Conservation (phyloP, 2,888 invertebrate species). For the Heliconius sara region DNA sequence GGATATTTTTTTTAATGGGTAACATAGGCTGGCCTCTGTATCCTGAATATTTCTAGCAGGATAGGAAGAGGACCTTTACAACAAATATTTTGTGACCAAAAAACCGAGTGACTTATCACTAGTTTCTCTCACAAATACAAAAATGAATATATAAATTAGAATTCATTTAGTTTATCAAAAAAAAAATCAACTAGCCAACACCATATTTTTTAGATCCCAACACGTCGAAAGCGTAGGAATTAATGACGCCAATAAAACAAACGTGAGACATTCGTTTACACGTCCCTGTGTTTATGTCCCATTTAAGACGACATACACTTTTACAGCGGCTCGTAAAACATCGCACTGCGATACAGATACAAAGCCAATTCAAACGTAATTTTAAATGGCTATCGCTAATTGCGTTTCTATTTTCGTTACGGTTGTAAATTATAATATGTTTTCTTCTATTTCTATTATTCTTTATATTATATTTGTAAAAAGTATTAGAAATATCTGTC, state of each 20-base stretch:
- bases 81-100: no score
- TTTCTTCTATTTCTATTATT: background rate
- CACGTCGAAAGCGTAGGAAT: slow-evolving; percentile 73
- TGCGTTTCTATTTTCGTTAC: slow-evolving; percentile 9
- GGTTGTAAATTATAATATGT: slow-evolving; percentile 6
- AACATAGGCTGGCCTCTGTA: no score
- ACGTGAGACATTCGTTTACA: slow-evolving; percentile 83
- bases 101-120: no score
- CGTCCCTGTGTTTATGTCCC: slow-evolving; percentile 82
- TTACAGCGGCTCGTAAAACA: slow-evolving; percentile 78
- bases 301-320: slow-evolving; percentile 82
- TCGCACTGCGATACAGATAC: slow-evolving; percentile 63
- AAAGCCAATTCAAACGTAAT: slow-evolving; percentile 37
- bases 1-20: no score
- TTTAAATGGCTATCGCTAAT: slow-evolving; percentile 33
- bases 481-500: no score
- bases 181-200: background rate
- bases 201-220: slow-evolving; percentile 25
- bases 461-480: background rate
- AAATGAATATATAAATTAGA: no score
- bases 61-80: no score
- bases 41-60: no score
- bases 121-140: no score
- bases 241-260: slow-evolving; percentile 82
- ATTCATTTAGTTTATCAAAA: background rate